Base-by-base conservation (phyloP, 2,888 invertebrate species). In the Plebejus argus region DNA sequence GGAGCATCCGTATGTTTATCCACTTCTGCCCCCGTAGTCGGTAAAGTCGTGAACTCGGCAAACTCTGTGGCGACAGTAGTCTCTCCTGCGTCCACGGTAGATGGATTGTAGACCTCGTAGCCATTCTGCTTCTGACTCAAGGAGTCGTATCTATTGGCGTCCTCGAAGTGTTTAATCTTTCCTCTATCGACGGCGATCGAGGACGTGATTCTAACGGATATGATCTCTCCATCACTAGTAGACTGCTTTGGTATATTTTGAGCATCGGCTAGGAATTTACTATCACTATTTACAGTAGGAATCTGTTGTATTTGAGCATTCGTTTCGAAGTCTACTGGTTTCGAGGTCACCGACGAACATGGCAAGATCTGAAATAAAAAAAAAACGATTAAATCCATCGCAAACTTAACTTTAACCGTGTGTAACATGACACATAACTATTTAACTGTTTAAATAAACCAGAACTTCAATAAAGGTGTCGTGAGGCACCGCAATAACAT, bases 131-230 rank as follows among this genome's bases (percentile, higher is more conserved):
- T 80, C 78, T 66, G 78, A 49, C 45, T 28, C 39, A 23, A 23
- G 20, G 39, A 10, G 20, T 72, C 23, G 49, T 72, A 23, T 45
- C 20, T 23, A 6, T 49, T 35, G 58, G 79, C 79, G 78, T 78
- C 85, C 66, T 82, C 81, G 20, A 79, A 81, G 70, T 84, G 80
- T 81, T 87, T 91, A 23, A 83, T 83, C 82, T 85, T 87, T 8
- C 94, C 93, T 77, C 95, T 92, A 3, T 94, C 95, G 6, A 95
- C 92, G 77, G 95, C 95, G 20, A 95, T 95, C 8, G 95, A 95
- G 10, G 95, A 95, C 7, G 95, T 95, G 78, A 95, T 95, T 84
- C 95, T 93, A 70, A 95, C 95, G 58, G 93, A 93, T 85, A 94
- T 94, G 39, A 94, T 90, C 87, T 95, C 88, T 84, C 94, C 82